Percentiles rank a stretch among this genome's conserved stretches.
Conservation (phyloP, 1,140 invertebrate genomes). For the Drosophila persimilis region DNA sequence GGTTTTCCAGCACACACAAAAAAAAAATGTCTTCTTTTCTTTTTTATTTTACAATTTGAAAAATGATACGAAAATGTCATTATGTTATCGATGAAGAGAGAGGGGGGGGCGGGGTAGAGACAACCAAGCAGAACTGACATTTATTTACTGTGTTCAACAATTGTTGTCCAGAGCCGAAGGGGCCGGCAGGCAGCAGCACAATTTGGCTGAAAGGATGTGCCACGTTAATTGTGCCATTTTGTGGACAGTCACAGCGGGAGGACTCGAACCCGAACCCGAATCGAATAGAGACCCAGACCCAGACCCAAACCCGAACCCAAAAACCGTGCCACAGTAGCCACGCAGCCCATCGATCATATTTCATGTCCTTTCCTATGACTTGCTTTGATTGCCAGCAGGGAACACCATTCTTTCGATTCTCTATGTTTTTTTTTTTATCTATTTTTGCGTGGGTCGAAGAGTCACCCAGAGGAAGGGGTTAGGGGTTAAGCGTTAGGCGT, state of each 20-base stretch:
- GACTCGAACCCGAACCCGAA: background rate
- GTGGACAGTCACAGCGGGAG: constrained; percentile 75
- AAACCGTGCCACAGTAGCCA: constrained; percentile 49
- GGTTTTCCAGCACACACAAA: constrained; percentile 48
- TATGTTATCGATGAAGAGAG: constrained; percentile 64
- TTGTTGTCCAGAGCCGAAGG: constrained; percentile 51
- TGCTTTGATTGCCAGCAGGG: constrained; percentile 71
- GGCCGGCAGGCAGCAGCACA: constrained; percentile 63
- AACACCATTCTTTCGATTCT: constrained; percentile 17
- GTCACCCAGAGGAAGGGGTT: constrained; percentile 43
- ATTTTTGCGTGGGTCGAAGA: constrained; percentile 53
- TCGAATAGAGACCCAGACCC: background rate
- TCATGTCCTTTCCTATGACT: constrained; percentile 65
- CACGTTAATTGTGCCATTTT: constrained; percentile 81
- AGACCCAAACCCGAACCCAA: background rate
- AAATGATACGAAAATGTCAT: constrained; percentile 81
- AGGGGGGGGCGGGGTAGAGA: constrained; percentile 11
- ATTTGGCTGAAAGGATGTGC: constrained; percentile 78
- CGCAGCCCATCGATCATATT: constrained; percentile 69
- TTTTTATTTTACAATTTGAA: constrained; percentile 70
- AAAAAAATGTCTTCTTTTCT: background rate
- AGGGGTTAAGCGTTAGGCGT: constrained; percentile 3
- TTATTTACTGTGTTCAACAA: constrained; percentile 80
- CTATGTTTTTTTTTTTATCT: constrained; percentile 52
- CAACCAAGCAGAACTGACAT: constrained; percentile 60